phyloP scores from a whole-genome alignment of 2,797 vertebrate species.

The Onychomys arenicola region DNA sequence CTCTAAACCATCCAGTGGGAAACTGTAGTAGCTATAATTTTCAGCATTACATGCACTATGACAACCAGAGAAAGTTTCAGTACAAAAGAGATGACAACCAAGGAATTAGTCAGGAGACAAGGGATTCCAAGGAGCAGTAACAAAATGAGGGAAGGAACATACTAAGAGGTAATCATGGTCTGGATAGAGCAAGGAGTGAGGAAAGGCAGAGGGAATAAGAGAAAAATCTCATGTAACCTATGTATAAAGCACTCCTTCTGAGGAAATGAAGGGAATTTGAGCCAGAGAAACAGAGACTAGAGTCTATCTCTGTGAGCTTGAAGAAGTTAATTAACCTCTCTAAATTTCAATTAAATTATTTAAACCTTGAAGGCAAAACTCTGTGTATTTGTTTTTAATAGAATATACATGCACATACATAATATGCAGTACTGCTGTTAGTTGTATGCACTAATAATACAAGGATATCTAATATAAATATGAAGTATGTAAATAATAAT shows the following conservation, averaged over 20 bases:
- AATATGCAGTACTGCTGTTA: neutral
- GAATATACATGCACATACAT: neutral
- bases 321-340: neutral
- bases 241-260: neutral
- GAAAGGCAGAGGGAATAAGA: neutral
- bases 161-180: neutral
- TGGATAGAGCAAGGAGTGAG: neutral
- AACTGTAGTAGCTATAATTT: neutral
- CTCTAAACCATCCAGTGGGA: neutral
- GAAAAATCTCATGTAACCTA: neutral
- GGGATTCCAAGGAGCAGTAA: neutral
- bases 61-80: neutral
- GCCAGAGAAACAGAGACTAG: neutral
- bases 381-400: neutral
- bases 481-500: neutral
- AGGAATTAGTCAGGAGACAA: neutral
- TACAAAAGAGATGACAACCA: neutral
- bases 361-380: neutral
- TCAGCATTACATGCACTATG: neutral
- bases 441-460: neutral
- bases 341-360: neutral
- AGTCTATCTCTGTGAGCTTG: neutral
- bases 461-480: neutral
- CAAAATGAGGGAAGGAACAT: neutral
- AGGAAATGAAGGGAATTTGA: neutral